Conservation (phyloP, 2,113 vertebrate genomes). For the Genyomyrus donnyi region DNA sequence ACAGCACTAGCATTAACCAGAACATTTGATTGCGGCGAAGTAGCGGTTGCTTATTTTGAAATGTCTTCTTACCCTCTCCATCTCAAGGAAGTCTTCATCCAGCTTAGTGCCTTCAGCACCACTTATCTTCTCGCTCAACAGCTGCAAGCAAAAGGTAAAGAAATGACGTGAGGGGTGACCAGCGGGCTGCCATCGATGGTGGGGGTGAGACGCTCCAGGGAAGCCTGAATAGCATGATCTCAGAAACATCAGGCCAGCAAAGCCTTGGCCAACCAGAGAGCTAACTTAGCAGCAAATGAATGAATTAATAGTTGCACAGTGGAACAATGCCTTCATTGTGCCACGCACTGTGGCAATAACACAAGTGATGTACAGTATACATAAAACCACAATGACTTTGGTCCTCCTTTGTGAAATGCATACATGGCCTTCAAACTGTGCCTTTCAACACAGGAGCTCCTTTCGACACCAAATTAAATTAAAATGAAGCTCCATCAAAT, state of each 20-base stretch:
- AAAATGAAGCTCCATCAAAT: not conserved
- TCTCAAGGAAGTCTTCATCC: conserved; percentile 85
- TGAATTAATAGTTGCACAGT: not conserved
- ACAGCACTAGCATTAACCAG: not conserved
- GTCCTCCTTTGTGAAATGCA: not conserved
- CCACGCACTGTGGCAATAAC: not conserved
- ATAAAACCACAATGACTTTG: not conserved
- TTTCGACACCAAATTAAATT: not conserved
- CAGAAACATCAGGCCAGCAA: not conserved
- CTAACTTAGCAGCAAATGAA: not conserved
- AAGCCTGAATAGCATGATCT: not conserved
- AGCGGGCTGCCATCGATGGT: no score
- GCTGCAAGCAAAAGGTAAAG: conserved; percentile 52
- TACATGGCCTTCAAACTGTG: not conserved
- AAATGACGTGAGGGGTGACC: not conserved
- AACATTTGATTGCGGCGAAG: not conserved
- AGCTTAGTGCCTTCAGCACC: conserved; percentile 88
- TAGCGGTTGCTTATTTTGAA: not conserved
- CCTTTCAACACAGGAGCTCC: not conserved
- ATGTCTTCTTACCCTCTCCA: conserved; percentile 79
- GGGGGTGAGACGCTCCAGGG: not conserved
- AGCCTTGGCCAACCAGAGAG: not conserved
- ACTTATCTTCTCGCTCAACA: conserved; percentile 90
- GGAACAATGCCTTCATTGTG: not conserved
- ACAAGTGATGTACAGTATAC: not conserved